These are phyloP conservation scores for Papio anubis DNA, from an alignment of 2,113 vertebrate species.

Conservation along the genomic window DNA sequence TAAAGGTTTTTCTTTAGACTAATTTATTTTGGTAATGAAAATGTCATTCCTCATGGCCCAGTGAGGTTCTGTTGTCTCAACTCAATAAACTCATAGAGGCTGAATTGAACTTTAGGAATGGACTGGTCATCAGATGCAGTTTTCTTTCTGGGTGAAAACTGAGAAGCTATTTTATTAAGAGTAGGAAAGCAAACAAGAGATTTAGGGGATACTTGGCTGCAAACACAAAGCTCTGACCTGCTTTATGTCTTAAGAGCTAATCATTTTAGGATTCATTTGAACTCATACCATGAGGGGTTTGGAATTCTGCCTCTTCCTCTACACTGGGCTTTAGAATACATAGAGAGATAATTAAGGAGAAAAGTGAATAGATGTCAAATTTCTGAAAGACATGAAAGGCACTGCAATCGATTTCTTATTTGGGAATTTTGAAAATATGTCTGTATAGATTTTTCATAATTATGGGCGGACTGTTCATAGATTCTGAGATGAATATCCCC, in stretches of 20 bases:
- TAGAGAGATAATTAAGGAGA: background rate
- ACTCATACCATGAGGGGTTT: background rate
- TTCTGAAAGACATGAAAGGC: background rate
- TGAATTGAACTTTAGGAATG: conserved; percentile 62
- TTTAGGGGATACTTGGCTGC: conserved; percentile 34
- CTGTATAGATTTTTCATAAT: conserved; percentile 1
- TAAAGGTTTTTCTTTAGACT: conserved; percentile 63
- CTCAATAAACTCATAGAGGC: conserved; percentile 28
- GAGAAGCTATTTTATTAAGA: conserved; percentile 8
- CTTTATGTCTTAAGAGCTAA: background rate
- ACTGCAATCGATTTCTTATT: background rate
- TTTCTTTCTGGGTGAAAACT: background rate
- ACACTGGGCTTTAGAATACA: background rate
- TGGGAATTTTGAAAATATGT: background rate
- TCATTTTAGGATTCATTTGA: background rate
- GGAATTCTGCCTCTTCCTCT: background rate
- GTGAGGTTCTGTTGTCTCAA: conserved; percentile 62
- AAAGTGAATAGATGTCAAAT: background rate
- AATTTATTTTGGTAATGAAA: conserved; percentile 75
- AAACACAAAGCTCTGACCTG: background rate
- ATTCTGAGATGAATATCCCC: background rate
- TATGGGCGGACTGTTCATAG: background rate
- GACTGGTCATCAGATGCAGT: conserved; percentile 21
- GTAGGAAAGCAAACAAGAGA: conserved; percentile 47
- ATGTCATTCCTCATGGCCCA: conserved; percentile 66